These are phyloP conservation scores for Pachyuromys duprasi DNA, from an alignment of 2,797 vertebrate species.

Conservation along the genomic window DNA sequence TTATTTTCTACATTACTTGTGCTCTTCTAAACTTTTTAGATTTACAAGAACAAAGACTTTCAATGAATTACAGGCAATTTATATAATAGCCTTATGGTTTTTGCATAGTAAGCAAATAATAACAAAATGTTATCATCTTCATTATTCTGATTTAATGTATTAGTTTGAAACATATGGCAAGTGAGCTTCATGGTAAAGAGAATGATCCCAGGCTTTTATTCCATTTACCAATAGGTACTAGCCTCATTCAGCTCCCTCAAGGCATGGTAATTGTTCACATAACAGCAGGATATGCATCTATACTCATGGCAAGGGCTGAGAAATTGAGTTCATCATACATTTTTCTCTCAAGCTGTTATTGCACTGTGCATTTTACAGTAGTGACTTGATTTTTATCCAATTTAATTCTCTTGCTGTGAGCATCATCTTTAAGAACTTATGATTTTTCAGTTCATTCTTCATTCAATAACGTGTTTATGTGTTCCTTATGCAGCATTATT, in stretches of 20 bases:
- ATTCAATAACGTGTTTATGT: slow-evolving; percentile 73
- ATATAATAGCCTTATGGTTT: slow-evolving; percentile 36
- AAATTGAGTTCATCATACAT: slow-evolving; percentile 73
- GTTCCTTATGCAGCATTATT: slow-evolving; percentile 70
- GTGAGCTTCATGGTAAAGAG: slow-evolving; percentile 58
- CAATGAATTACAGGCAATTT: slow-evolving; percentile 55
- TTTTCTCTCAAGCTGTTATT: slow-evolving; percentile 76
- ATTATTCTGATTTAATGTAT: slow-evolving; percentile 61
- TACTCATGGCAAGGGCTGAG: slow-evolving; percentile 55
- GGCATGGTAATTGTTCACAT: slow-evolving; percentile 67
- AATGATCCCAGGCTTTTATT: slow-evolving; percentile 62
- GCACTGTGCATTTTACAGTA: slow-evolving; percentile 51
- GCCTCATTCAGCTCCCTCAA: slow-evolving; percentile 69
- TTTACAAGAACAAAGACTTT: slow-evolving; percentile 50
- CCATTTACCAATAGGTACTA: slow-evolving; percentile 68
- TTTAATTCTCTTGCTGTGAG: slow-evolving; percentile 72
- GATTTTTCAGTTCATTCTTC: slow-evolving; percentile 71
- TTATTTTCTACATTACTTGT: neutral
- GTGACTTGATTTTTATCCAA: slow-evolving; percentile 77
- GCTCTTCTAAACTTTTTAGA: slow-evolving; percentile 51
- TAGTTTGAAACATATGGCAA: slow-evolving; percentile 66
- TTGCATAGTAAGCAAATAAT: slow-evolving; percentile 68
- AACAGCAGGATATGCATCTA: slow-evolving; percentile 63
- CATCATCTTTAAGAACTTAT: slow-evolving; percentile 74
- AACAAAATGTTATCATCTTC: slow-evolving; percentile 37